Evolutionary conservation across 2,888 invertebrate species (phyloP).

Genomic region (Hermodice carunculata): DNA sequence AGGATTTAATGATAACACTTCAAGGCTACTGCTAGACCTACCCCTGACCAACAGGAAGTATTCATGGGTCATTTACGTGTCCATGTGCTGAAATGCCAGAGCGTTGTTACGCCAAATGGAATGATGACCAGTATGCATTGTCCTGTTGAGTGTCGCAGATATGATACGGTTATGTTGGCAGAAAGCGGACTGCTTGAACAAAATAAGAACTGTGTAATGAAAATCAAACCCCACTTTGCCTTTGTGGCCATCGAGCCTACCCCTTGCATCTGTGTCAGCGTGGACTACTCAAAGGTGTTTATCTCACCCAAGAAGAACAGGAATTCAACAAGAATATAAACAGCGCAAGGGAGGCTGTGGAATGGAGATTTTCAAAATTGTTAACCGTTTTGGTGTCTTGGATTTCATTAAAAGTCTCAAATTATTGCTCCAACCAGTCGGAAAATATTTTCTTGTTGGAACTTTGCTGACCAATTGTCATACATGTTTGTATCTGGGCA

Average conservation of each 20-base stretch:
- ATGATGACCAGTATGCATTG: not conserved
- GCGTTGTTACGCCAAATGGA: not conserved
- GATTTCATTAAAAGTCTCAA: conserved; percentile 32
- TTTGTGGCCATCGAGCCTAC: not conserved
- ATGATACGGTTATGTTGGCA: not conserved
- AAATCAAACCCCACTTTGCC: not conserved
- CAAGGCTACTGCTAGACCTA: not conserved
- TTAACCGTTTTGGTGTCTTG: too few relatives aligned
- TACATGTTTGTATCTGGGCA: conserved; percentile 36
- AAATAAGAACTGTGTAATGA: not conserved
- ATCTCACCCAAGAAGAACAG: not conserved
- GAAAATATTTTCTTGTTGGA: conserved; percentile 22
- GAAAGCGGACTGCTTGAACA: not conserved
- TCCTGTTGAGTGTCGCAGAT: not conserved
- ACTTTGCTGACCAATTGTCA: conserved; percentile 36
- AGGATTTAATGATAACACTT: not conserved
- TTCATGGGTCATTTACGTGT: not conserved
- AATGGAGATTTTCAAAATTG: not conserved
- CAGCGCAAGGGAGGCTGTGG: not conserved
- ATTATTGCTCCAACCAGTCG: conserved; percentile 30
- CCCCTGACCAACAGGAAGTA: not conserved
- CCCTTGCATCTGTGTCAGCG: not conserved
- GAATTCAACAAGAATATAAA: not conserved
- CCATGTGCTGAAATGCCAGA: not conserved
- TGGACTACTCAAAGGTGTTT: not conserved